Evolutionary conservation across 2,113 vertebrate species (phyloP), one percentile per base, ranked within the genome.

Genomic region (Apeltes quadracus): DNA sequence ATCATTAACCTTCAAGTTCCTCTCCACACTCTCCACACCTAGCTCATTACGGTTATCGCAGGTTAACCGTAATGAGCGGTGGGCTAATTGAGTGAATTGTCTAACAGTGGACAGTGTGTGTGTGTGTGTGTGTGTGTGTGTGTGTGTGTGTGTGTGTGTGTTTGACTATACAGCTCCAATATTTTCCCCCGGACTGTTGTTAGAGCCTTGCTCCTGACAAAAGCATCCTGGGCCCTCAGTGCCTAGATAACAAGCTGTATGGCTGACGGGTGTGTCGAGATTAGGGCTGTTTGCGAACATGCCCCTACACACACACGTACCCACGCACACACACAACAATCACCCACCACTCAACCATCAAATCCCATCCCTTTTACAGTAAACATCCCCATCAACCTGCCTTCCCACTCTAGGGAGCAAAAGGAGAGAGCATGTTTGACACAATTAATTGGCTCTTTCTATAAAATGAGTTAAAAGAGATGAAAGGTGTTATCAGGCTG

Each of bases 401-500:
- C 88, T 91, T 84, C 91, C 93, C 53, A 85, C 90, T 95, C 95
- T 93, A 93, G 57, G 78, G 94, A 94, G 94, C 70, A 41, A 92
- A 62, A 79, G 59, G 69, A 85, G 92, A 95, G 95, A 96, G 92
- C 94, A 94, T 95, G 96, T 96, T 97, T 96, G 96, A 97, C 96
- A 96, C 96, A 95, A 96, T 96, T 96, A 96, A 97, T 96, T 97
- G 96, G 95, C 94, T 96, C 95, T 86, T 96, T 96, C 94, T 95
- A 93, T 94, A 96, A 94, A 95, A 94, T 94, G 93, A 96, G 95
- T 96, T 95, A 95, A 70, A 96, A 95, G 94, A 95, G 94, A 96
- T 95, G 95, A 96, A 96, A 95, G 95, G 94, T 95, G 95, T 96
- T 96, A 96, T 96, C 94, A 91, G 95, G 94, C 95, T 96, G 95